phyloP scores from a whole-genome alignment of 2,797 vertebrate species.

The Lindbergichthys nudifrons region DNA sequence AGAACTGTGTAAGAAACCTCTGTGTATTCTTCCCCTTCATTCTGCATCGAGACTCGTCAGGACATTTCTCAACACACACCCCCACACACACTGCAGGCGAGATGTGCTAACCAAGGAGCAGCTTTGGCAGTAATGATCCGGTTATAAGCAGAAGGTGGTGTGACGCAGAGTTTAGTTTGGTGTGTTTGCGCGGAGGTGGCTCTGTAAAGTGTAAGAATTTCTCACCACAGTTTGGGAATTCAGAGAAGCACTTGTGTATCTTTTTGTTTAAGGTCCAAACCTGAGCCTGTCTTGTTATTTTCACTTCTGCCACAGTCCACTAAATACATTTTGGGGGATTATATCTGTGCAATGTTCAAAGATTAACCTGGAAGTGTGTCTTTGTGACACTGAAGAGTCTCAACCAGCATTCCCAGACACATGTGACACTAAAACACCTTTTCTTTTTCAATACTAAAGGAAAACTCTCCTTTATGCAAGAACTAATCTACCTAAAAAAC shows the following conservation, averaged over 20 bases:
- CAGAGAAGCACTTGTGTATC: constrained; percentile 4
- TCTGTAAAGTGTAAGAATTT: constrained; percentile 15
- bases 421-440: constrained; percentile 31
- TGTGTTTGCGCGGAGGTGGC: constrained; percentile 22
- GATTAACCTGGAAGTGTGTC: neutral
- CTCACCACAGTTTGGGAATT: constrained; percentile 25
- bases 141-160: constrained; percentile 9
- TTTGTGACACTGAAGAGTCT: neutral
- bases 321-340: neutral
- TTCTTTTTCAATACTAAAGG: neutral
- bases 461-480: constrained; percentile 17
- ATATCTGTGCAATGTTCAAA: constrained; percentile 43
- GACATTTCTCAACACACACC: constrained; percentile 9
- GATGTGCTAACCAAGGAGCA: constrained; percentile 8
- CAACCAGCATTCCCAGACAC: constrained; percentile 14
- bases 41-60: constrained; percentile 55
- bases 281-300: constrained; percentile 6
- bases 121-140: constrained; percentile 3
- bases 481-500: neutral
- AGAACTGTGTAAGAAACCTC: constrained; percentile 59
- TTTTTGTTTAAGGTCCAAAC: constrained; percentile 15
- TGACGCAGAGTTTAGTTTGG: constrained; percentile 13
- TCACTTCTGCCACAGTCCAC: constrained; percentile 34
- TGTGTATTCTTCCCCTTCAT: constrained; percentile 60
- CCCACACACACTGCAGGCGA: constrained; percentile 34